Conservation (phyloP, 2,113 vertebrate genomes). For the Lagopus leucura region DNA sequence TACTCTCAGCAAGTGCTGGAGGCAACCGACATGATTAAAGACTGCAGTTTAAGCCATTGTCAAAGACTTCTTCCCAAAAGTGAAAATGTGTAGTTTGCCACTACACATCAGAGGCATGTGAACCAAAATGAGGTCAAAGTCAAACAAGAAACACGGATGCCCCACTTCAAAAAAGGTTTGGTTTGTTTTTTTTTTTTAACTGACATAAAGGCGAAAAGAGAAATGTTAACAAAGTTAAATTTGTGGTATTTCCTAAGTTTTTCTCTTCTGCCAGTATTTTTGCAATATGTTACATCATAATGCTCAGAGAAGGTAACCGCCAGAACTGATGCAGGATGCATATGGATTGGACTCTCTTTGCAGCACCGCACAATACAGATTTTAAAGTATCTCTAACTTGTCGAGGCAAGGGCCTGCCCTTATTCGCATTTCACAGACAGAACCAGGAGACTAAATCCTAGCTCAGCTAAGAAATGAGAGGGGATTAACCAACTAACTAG, state of each 20-base stretch:
- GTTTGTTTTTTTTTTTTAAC: not conserved
- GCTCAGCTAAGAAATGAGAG: not conserved
- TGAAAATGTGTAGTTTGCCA: conserved; percentile 40
- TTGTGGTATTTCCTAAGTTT: not conserved
- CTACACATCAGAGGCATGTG: conserved; percentile 13
- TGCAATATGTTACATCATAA: not conserved
- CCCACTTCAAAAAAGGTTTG: not conserved
- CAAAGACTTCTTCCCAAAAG: conserved; percentile 35
- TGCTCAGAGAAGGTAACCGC: not conserved
- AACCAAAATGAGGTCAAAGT: conserved; percentile 46
- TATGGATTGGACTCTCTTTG: not conserved
- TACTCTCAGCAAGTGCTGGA: conserved; percentile 29
- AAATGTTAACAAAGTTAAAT: not conserved
- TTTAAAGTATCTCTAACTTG: not conserved
- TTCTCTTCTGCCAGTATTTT: not conserved
- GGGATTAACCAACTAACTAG: not conserved
- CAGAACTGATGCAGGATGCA: not conserved
- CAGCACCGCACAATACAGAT: not conserved
- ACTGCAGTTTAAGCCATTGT: not conserved
- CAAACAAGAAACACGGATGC: conserved; percentile 21
- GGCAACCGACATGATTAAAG: conserved; percentile 55
- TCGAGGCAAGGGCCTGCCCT: not conserved
- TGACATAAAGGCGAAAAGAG: not conserved
- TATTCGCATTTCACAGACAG: not conserved
- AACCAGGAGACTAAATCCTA: not conserved